Base-by-base conservation (phyloP, 1,140 invertebrate species). In the Magallana angulata region DNA sequence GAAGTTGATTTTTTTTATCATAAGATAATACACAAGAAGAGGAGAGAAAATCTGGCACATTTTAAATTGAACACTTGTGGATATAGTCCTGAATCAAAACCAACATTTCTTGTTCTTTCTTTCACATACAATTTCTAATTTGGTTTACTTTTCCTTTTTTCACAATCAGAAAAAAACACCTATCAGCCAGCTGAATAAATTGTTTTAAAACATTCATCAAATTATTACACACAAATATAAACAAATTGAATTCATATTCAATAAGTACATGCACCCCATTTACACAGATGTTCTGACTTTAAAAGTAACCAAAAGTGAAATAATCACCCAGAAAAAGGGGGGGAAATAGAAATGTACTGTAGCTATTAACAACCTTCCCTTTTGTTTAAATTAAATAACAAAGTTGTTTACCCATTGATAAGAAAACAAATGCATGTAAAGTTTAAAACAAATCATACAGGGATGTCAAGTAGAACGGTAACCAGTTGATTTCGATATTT, bases 111-210 rank as follows among this genome's bases (percentile, higher is more conserved):
- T 64, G 11, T 76, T 8, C 24, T 8, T 64, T 64, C 7, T 64
- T 64, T 64, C 18, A 64, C 60, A 16, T 18, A 64, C 16, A n/a
- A 7, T 64, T 64, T 64, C 16, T 64, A 64, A 64, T 7, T 64
- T 64, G 16, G 18, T 64, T 64, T 18, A 62, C n/a, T 16, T 7
- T n/a, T 14, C 0, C n/a, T 12, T 16, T 16, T 62, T 62, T 62
- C 12, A 16, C 60, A 62, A 16, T 62, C n/a, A 62, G 60, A 16
- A 16, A 62, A 12, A 62, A n/a, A 16, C 14, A 11, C 24, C 36
- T 36, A 30, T 76, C 68, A 76, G 68, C 68, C 68, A 76, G 68
- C 68, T 76, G 68, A 76, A 48, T 76, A 5, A 8, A 76, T 76
- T 30, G 14, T 12, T 76, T 12, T 48, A 3, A 3, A 30, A 30